phyloP scores from a whole-genome alignment of 1,140 invertebrate species.

The Macrostomum lignano region DNA sequence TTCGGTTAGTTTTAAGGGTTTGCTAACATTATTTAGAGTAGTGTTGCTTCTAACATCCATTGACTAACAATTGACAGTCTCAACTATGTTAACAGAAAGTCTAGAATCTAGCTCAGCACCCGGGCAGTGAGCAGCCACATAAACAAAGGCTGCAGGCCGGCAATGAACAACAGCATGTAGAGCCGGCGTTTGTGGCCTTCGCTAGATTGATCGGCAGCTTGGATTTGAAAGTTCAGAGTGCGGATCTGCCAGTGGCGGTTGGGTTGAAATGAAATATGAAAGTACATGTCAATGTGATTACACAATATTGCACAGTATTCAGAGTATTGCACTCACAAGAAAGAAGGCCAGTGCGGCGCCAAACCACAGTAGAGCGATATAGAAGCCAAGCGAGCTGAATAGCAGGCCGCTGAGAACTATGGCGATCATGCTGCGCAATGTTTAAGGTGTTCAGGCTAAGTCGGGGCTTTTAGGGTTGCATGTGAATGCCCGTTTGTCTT shows the following conservation, averaged over 20 bases:
- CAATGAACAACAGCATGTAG: constrained; percentile 67
- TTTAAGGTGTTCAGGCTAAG: neutral
- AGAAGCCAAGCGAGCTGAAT: constrained; percentile 49
- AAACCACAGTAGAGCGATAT: constrained; percentile 43
- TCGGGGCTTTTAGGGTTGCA: no score
- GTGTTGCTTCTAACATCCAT: no score
- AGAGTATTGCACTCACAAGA: constrained; percentile 36
- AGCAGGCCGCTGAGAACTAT: constrained; percentile 43
- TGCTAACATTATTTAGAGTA: no score
- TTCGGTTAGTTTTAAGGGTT: no score
- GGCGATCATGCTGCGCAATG: constrained; percentile 41
- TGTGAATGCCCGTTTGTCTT: no score
- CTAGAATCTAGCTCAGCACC: no score
- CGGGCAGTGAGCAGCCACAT: no score
- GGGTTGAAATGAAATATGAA: constrained; percentile 5
- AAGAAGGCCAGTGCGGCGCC: constrained; percentile 61
- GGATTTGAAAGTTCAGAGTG: constrained; percentile 52
- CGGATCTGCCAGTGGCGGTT: constrained; percentile 32
- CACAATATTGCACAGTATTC: constrained; percentile 6
- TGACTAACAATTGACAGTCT: no score
- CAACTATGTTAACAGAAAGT: no score
- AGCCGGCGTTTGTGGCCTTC: constrained; percentile 46
- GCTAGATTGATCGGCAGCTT: constrained; percentile 31
- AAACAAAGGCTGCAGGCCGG: constrained; percentile 55
- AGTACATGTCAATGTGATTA: constrained; percentile 1